Evolutionary conservation across 2,888 invertebrate genomes (phyloP), one percentile per base, ranked within the genome.

Genomic region (Caenorhabditis japonica): DNA sequence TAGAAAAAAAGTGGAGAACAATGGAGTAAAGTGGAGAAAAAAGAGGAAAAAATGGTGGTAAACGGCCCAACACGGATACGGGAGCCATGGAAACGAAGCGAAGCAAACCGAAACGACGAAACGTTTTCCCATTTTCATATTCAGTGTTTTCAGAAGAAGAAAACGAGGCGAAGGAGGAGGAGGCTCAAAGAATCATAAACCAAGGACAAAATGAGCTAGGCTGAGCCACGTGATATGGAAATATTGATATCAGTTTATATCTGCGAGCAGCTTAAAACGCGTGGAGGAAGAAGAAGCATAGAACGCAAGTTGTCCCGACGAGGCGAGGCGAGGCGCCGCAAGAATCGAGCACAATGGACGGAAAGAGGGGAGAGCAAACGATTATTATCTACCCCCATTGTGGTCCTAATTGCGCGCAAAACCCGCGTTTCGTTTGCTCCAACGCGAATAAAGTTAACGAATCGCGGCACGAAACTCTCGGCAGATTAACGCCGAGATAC

Each of bases 51-150:
- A n/a, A n/a, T n/a, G n/a, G n/a, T n/a, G n/a, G 46, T 25, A 53
- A 36, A 27, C 21, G 46, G n/a, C n/a, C n/a, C 27, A 41, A 38
- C 51, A 49, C 10, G 30, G 43, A 43, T 27, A 43, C 8, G 25
- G 72, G 21, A 64, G 59, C 64, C 72, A 72, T 72, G 72, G 72
- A 72, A 72, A 72, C 72, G 52, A 47, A 44, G 19, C 33, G 51
- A 62, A 33, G n/a, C 3, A 17, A 33, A 3, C 27, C 19, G 19
- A 23, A 15, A 51, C 33, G n/a, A 25, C 17, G 49, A 25, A 15
- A 21, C 33, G 33, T 38, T 19, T 30, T n/a, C 15, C n/a, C n/a
- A 46, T 46, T 46, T 23, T 21, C 25, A 30, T 43, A 56, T 17
- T 25, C 46, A 55, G 27, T 51, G 49, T 46, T 49, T 41, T 23